Conservation (phyloP, 2,888 invertebrate species). For the Drosophila cognata region DNA sequence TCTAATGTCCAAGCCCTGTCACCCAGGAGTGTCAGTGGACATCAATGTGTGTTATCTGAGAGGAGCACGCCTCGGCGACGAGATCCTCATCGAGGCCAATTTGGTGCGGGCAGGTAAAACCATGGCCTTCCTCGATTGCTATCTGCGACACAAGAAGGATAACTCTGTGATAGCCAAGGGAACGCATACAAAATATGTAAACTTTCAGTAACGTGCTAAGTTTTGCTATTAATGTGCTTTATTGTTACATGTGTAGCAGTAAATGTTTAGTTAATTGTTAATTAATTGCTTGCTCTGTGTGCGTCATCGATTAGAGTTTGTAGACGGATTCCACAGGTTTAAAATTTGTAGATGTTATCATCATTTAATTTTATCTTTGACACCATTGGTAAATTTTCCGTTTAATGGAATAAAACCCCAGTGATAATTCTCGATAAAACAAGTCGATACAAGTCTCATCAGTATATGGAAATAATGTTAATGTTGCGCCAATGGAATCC, state of each 20-base stretch:
- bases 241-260: slow-evolving; percentile 79
- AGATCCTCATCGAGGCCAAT: slow-evolving; percentile 90
- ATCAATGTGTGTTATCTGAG: slow-evolving; percentile 92
- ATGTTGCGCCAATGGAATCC: slow-evolving; percentile 24
- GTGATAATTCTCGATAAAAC: neutral
- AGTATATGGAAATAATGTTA: neutral
- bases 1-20: slow-evolving; percentile 88
- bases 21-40: slow-evolving; percentile 93
- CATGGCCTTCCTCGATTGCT: slow-evolving; percentile 93
- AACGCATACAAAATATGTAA: slow-evolving; percentile 91
- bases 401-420: neutral
- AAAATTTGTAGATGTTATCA: neutral
- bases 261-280: slow-evolving; percentile 62
- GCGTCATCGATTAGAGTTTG: slow-evolving; percentile 48
- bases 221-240: slow-evolving; percentile 69
- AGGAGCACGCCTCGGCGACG: slow-evolving; percentile 91
- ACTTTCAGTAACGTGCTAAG: slow-evolving; percentile 47
- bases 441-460: neutral
- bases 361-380: neutral
- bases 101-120: slow-evolving; percentile 91
- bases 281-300: slow-evolving; percentile 55
- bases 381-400: neutral
- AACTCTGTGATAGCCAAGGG: slow-evolving; percentile 91
- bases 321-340: slow-evolving; percentile 21
- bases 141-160: slow-evolving; percentile 90